These are phyloP conservation scores for Graptemys geographica DNA, from an alignment of 2,797 vertebrate species.

Conservation along the genomic window DNA sequence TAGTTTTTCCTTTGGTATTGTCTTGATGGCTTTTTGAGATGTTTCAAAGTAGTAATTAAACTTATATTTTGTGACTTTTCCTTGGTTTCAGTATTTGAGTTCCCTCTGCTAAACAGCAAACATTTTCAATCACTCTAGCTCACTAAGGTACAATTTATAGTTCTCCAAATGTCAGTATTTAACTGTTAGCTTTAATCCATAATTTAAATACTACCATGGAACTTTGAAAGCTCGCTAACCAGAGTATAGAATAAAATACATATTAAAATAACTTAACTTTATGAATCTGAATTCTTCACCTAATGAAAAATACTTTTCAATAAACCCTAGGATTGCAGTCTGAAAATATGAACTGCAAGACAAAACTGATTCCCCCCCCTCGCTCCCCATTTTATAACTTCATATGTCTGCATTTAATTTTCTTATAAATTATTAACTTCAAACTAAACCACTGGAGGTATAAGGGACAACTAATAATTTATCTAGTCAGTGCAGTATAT, in stretches of 20 bases:
- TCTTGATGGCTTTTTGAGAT: constrained; percentile 58
- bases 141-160: background rate
- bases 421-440: background rate
- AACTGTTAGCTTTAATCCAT: background rate
- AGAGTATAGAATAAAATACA: background rate
- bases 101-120: constrained; percentile 1
- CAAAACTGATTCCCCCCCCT: background rate
- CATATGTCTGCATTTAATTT: background rate
- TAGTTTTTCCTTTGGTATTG: constrained; percentile 55
- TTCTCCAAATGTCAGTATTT: background rate
- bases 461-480: background rate
- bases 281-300: background rate
- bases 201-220: background rate
- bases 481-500: background rate
- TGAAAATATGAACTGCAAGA: background rate
- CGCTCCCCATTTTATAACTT: background rate
- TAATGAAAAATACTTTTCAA: background rate
- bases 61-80: constrained; percentile 75
- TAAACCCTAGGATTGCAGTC: background rate
- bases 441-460: background rate
- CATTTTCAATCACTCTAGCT: background rate
- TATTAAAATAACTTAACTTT: background rate
- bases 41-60: constrained; percentile 80
- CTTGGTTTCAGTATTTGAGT: constrained; percentile 59
- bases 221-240: background rate